Evolutionary conservation across 2,888 invertebrate species (phyloP).

Genomic region (Tyria jacobaeae): DNA sequence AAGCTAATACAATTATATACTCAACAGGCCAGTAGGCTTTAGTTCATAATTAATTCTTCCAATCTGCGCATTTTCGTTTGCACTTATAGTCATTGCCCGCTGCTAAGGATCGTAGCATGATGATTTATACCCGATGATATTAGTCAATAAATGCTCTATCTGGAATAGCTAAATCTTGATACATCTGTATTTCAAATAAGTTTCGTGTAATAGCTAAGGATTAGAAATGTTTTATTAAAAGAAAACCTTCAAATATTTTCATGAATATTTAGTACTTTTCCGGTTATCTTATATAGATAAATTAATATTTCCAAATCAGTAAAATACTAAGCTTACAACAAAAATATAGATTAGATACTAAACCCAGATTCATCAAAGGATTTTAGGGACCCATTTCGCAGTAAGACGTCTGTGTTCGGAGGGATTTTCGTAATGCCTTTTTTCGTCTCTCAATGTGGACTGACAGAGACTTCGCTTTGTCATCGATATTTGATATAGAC

Average conservation of each 20-base stretch:
- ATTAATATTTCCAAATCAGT: background rate
- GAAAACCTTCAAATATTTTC: background rate
- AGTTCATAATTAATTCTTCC: too few species aligned
- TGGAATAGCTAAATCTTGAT: background rate
- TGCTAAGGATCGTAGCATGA: too few species aligned
- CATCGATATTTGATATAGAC: conserved; percentile 30
- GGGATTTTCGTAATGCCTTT: conserved; percentile 38
- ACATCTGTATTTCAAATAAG: background rate
- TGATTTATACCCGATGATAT: too few species aligned
- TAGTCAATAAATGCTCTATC: too few species aligned
- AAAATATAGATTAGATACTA: conserved; percentile 4
- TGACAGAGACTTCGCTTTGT: conserved; percentile 32
- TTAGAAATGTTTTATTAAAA: background rate
- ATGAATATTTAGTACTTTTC: background rate
- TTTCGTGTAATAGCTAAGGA: background rate
- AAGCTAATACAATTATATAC: too few species aligned
- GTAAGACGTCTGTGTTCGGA: conserved; percentile 6
- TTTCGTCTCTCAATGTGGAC: conserved; percentile 10
- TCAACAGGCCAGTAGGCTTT: too few species aligned
- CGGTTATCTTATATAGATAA: background rate
- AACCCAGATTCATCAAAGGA: background rate
- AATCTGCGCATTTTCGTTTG: too few species aligned
- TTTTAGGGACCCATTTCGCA: conserved; percentile 15
- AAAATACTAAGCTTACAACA: background rate
- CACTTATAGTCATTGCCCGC: too few species aligned